These are phyloP conservation scores for Orycteropus afer DNA, from an alignment of 2,113 vertebrate species.

Conservation along the genomic window DNA sequence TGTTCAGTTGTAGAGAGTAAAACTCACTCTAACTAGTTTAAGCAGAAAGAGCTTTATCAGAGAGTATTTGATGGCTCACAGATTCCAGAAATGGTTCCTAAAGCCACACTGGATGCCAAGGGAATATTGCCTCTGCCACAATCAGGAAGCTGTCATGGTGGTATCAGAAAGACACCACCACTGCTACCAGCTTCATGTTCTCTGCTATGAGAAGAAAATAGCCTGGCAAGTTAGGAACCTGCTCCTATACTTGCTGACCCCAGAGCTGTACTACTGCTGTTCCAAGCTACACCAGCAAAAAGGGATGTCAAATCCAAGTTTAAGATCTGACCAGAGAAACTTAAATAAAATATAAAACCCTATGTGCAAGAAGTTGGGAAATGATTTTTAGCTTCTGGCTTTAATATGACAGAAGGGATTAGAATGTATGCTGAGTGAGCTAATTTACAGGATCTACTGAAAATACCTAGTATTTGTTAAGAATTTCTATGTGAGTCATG, in stretches of 20 bases:
- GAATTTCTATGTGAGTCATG: not conserved
- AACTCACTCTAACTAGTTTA: constrained; percentile 18
- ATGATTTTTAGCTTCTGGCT: not conserved
- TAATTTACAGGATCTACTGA: not conserved
- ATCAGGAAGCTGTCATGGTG: not conserved
- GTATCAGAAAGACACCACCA: not conserved
- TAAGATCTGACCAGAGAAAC: not conserved
- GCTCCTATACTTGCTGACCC: not conserved
- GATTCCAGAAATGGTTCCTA: constrained; percentile 23
- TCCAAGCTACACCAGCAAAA: not conserved
- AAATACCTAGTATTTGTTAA: not conserved
- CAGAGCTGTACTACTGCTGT: not conserved
- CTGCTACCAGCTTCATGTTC: not conserved
- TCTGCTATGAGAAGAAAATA: not conserved
- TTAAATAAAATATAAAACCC: not conserved
- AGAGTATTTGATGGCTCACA: not conserved
- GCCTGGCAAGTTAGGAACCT: not conserved
- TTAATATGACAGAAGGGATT: not conserved
- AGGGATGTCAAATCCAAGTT: not conserved
- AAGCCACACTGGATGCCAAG: not conserved
- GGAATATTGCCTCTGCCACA: constrained; percentile 14
- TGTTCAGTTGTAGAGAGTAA: constrained; percentile 9
- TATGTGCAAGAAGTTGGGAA: not conserved
- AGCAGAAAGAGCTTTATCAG: not conserved
- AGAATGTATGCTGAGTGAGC: not conserved